Percentiles rank a stretch among this genome's conserved stretches.
Evolutionary conservation across 2,888 invertebrate genomes (phyloP).

Genomic region (Hyposoter dolosus): DNA sequence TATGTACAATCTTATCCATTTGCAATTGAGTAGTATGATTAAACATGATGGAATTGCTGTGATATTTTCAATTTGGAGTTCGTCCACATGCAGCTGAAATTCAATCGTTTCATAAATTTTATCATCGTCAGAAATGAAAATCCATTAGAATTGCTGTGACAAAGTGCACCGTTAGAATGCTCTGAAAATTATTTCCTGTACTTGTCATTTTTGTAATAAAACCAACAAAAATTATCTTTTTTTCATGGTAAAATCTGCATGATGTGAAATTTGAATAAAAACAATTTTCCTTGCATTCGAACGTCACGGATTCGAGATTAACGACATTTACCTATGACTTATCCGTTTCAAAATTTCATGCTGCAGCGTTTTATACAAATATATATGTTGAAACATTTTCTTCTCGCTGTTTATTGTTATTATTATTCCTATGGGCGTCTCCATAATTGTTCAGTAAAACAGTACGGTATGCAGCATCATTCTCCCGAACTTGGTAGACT

Average conservation of each 20-base stretch:
- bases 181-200: background rate
- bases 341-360: slow-evolving; percentile 8
- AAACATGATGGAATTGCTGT: slow-evolving; percentile 32
- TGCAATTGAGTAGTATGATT: slow-evolving; percentile 45
- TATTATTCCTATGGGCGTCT: slow-evolving; percentile 32
- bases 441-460: slow-evolving; percentile 91
- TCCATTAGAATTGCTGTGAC: background rate
- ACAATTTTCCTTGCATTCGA: background rate
- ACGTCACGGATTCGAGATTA: background rate
- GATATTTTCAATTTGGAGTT: slow-evolving; percentile 23
- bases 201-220: background rate
- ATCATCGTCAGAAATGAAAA: background rate
- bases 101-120: background rate
- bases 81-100: slow-evolving; percentile 24
- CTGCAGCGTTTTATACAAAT: slow-evolving; percentile 31
- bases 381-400: slow-evolving; percentile 1
- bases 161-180: slow-evolving; percentile 1
- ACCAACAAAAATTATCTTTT: background rate
- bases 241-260: background rate
- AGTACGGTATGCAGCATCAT: slow-evolving; percentile 96
- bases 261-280: background rate
- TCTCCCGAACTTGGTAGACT: slow-evolving; percentile 92
- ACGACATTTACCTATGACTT: slow-evolving; percentile 23
- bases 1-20: slow-evolving; percentile 57
- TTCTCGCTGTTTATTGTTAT: slow-evolving; percentile 29